Base-by-base conservation (phyloP, 2,113 vertebrate genomes). In the Ictalurus furcatus region DNA sequence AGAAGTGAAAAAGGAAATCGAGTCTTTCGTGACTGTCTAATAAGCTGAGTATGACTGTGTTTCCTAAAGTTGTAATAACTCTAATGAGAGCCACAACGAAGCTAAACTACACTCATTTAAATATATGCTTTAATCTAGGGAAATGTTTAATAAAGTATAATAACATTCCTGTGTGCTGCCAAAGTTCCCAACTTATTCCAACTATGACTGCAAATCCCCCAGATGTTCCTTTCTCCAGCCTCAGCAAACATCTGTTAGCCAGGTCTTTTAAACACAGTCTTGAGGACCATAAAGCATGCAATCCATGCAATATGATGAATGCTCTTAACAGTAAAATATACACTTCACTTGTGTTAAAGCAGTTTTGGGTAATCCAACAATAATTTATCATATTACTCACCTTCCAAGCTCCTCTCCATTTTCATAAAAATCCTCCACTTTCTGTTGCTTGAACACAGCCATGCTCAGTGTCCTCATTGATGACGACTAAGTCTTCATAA, bases 391-490 rank as follows among this genome's bases (percentile, higher is more conserved):
- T 79, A 12, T 56, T 48, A 90, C 96, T 96, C 92, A 98, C 98
- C 97, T 99, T 90, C 98, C 98, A 28, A 99, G 96, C 69, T 96
- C 96, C 92, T 98, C 96, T 71, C 96, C 96, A 6, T 98, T 95
- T 92, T 98, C 97, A 1, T 99, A 99, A 90, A 97, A 93, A 0
- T 99, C 98, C 76, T 98, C 98, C 91, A 99, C 97, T 92, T 96
- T 97, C 94, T 99, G 97, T 91, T 99, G 97, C 90, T 99, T 99
- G 95, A 99, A 99, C 30, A 95, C 93, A 86, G 97, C 97, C 98
- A 99, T 99, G 86, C 93, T 93, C 81, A 93, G 94, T 90, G 93
- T 97, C 96, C 91, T 97, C 98, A 97, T 98, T 91, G 96, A 95
- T 94, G 89, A 92, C 37, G 48, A 73, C 88, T 86, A 86, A 90